Evolutionary conservation across 2,888 invertebrate species (phyloP).

Genomic region (Trichopoda pennipes): DNA sequence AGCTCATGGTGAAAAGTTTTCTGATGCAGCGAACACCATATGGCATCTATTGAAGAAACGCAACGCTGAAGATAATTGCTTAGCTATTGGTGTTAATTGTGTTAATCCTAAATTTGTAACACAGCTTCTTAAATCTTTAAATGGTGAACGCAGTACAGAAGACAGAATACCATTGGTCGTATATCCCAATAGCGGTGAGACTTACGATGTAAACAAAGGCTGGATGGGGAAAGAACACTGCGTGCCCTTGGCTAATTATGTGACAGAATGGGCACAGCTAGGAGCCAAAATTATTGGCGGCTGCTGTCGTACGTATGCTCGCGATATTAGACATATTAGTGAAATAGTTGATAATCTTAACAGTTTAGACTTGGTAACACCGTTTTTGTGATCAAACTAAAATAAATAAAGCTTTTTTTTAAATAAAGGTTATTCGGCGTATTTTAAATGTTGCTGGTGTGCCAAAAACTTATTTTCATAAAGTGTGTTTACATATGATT

Average conservation of each 20-base stretch:
- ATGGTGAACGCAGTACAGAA: conserved; percentile 80
- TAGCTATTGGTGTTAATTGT: conserved; percentile 96
- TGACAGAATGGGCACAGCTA: conserved; percentile 89
- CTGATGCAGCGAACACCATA: conserved; percentile 86
- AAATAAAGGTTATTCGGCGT: too few species aligned
- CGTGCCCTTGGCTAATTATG: conserved; percentile 86
- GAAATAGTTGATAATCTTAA: conserved; percentile 77
- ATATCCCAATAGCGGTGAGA: conserved; percentile 93
- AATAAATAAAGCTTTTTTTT: too few species aligned
- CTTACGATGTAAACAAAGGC: conserved; percentile 75
- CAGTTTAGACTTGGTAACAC: conserved; percentile 48
- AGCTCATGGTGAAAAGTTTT: conserved; percentile 91
- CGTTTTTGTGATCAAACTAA: background rate
- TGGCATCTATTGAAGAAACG: conserved; percentile 84
- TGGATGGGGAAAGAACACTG: conserved; percentile 88
- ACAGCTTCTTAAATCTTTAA: conserved; percentile 83
- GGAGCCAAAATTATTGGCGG: conserved; percentile 94
- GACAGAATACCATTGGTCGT: conserved; percentile 88
- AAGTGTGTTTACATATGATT: too few species aligned
- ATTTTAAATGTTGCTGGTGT: too few species aligned
- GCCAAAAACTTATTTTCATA: too few species aligned
- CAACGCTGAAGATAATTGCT: conserved; percentile 85
- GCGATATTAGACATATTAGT: conserved; percentile 88
- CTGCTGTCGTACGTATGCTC: conserved; percentile 93
- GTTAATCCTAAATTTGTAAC: conserved; percentile 86